These are phyloP conservation scores for Actinostola sp. DNA, from an alignment of 92 coral and sea anemone genomes.

Conservation along the genomic window DNA sequence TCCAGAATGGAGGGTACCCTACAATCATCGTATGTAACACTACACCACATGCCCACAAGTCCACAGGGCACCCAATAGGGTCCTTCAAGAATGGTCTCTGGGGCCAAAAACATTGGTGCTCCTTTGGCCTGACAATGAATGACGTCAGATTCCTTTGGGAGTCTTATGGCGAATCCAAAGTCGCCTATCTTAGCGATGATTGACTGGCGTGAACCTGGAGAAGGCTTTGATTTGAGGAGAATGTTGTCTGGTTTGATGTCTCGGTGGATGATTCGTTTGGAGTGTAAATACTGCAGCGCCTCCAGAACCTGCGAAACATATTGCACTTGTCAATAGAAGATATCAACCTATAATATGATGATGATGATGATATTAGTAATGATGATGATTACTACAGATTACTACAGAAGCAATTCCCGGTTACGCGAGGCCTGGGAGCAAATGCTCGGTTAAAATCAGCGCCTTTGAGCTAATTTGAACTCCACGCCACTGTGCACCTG, in stretches of 20 bases:
- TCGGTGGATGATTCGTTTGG: constrained; percentile 78
- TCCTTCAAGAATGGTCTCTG: constrained; percentile 92
- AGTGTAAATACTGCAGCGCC: constrained; percentile 84
- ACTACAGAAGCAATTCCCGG: no score
- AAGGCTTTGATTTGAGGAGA: constrained; percentile 55
- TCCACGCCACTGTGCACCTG: no score
- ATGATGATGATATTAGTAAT: no score
- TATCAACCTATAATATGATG: no score
- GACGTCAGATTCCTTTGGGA: constrained; percentile 69
- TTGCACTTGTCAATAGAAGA: neutral
- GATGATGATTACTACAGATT: no score
- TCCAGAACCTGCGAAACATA: constrained; percentile 57
- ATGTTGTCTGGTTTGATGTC: constrained; percentile 96
- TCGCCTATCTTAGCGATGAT: constrained; percentile 83
- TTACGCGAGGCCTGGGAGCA: no score
- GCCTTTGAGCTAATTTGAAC: no score
- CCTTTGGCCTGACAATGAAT: constrained; percentile 76
- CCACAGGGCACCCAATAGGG: constrained; percentile 87
- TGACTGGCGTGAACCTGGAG: constrained; percentile 31
- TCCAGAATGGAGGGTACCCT: constrained; percentile 98
- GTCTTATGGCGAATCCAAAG: constrained; percentile 81
- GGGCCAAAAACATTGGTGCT: constrained; percentile 96
- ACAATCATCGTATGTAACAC: constrained; percentile 73
- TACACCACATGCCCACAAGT: constrained; percentile 95
- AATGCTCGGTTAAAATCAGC: no score